A percentile compares a stretch with the other conserved stretches of the same genome.
phyloP scores from a whole-genome alignment of 2,888 invertebrate species.

The Dasypolia templi region DNA sequence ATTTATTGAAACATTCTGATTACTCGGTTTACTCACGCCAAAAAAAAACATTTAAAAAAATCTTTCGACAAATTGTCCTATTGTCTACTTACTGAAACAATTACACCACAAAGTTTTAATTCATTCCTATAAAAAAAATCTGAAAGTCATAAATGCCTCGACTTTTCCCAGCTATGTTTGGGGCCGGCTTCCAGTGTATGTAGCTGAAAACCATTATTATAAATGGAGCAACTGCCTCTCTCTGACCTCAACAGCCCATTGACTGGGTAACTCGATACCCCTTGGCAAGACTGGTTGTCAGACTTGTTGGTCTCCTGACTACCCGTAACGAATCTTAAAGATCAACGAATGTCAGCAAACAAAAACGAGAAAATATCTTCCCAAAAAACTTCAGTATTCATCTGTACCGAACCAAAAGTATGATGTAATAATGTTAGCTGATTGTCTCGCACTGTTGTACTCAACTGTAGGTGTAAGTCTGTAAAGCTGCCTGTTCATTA shows the following conservation, averaged over 20 bases:
- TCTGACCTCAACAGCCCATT: neutral
- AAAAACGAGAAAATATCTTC: neutral
- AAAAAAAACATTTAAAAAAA: neutral
- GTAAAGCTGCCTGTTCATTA: conserved; percentile 52
- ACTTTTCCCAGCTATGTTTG: neutral
- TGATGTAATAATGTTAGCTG: conserved; percentile 64
- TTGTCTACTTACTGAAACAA: neutral
- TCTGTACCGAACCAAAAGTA: conserved; percentile 40
- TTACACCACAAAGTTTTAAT: neutral
- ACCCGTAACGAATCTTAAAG: neutral
- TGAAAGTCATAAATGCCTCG: neutral
- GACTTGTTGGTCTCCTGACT: neutral
- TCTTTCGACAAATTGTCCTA: neutral
- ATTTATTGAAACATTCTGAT: too few species aligned
- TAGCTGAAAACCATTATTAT: neutral
- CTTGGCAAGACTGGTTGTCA: neutral
- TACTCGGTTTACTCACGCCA: too few species aligned
- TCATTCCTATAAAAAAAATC: neutral
- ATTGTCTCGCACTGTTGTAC: conserved; percentile 57
- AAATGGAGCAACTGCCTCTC: neutral
- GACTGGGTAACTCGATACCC: neutral
- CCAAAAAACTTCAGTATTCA: neutral
- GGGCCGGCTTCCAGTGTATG: neutral
- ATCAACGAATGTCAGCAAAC: neutral
- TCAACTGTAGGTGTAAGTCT: conserved; percentile 39